Base-by-base conservation (phyloP, 2,797 vertebrate genomes). In the Malurus splendens region DNA sequence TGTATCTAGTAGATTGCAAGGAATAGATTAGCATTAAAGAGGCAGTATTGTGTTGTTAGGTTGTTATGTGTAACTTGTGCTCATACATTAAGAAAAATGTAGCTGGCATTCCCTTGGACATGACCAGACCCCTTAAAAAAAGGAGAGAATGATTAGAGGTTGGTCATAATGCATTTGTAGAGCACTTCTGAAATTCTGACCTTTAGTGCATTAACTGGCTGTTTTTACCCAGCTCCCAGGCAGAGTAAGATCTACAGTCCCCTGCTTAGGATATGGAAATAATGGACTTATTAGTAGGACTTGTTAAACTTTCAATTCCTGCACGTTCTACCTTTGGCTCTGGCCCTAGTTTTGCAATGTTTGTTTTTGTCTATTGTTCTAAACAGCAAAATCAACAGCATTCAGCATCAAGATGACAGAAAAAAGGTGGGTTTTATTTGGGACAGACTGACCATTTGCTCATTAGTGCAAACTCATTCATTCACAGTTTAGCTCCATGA, bases 1-100 rank as follows among this genome's bases (percentile, higher is more conserved):
- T 98, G 97, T 98, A 98, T 98, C 97, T 98, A 97, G 97, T 97
- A 97, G 98, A 98, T 98, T 98, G 98, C 96, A 98, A 97, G 98
- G 99, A 99, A 98, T 98, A 98, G 98, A 98, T 98, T 98, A 98
- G 98, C 98, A 98, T 98, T 98, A 98, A 98, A 98, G 97, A 98
- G 97, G 96, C 97, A 97, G 97, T 98, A 98, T 98, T 97, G 97
- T 97, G 97, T 97, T 98, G 97, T 98, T 97, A 97, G 97, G 97
- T 97, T 98, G 97, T 97, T 97, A 97, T 96, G 94, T 97, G 97
- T 98, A 98, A 98, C 97, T 97, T 98, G 97, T 97, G 97, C 96
- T 98, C 97, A 97, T 97, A 97, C 97, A 98, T 98, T 97, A 98
- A 97, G 97, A 98, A 98, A 97, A 97, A 98, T 98, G 97, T 97